phyloP scores from a whole-genome alignment of 1,140 invertebrate genomes.

The Trissolcus basalis region DNA sequence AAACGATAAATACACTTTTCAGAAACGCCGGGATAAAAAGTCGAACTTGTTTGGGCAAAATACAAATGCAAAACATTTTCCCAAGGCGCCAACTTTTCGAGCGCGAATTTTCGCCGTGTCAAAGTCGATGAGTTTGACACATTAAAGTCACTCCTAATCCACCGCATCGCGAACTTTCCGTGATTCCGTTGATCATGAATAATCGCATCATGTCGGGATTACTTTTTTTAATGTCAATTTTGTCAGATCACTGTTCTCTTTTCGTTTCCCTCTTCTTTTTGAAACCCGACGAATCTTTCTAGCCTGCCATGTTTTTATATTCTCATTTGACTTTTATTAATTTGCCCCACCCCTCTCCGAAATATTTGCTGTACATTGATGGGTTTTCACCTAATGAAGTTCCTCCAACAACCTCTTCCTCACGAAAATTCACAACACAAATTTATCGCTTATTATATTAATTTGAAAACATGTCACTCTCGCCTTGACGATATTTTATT shows the following conservation, averaged over 20 bases:
- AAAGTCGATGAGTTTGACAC: slow-evolving; percentile 35
- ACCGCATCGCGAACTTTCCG: slow-evolving; percentile 1
- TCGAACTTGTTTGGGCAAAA: slow-evolving; percentile 33
- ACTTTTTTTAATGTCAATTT: neutral
- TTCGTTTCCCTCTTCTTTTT: neutral
- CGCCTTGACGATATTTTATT: too few species aligned
- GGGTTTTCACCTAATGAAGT: too few species aligned
- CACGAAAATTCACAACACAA: too few species aligned
- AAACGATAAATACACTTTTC: slow-evolving; percentile 58
- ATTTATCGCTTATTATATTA: too few species aligned
- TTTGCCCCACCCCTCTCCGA: too few species aligned
- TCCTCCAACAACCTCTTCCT: too few species aligned
- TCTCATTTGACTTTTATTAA: too few species aligned
- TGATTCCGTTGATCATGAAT: slow-evolving; percentile 5
- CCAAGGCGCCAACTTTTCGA: slow-evolving; percentile 18
- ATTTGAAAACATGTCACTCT: too few species aligned
- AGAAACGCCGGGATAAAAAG: slow-evolving; percentile 41
- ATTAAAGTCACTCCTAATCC: slow-evolving; percentile 16
- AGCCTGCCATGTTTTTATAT: too few species aligned
- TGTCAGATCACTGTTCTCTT: neutral
- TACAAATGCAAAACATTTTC: slow-evolving; percentile 42
- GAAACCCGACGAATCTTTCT: too few species aligned
- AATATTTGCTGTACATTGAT: too few species aligned
- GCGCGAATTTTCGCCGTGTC: slow-evolving; percentile 9
- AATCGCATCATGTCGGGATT: neutral